Evolutionary conservation across 2,797 vertebrate species (phyloP), one percentile per base, ranked within the genome.

Genomic region (Sebastes miniatus): DNA sequence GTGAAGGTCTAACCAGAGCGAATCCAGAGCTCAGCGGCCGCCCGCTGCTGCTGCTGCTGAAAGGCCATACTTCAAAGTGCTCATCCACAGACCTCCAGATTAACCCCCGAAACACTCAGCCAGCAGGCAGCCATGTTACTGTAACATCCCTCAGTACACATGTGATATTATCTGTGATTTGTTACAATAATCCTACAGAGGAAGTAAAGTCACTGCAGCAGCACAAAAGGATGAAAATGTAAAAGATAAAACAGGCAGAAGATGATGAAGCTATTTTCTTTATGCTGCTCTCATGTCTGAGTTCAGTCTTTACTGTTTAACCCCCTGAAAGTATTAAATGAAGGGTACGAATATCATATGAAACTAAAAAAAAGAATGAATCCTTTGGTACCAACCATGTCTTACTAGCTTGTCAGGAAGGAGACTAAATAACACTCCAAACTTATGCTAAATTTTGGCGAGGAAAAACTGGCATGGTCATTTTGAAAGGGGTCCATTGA

Each of bases 1-100:
- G 95, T 95, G 90, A 96, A 95, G 94, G 94, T 96, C 94, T 86
- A 94, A 95, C 94, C 93, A 89, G 92, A 96, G 95, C 94, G 91
- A 96, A 96, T 96, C 92, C 88, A 89, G 92, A 92, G 90, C 93
- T 93, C 93, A 92, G 94, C 88, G 93, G 93, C 95, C 95, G 94
- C 95, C 95, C 90, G 94, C 92, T 95, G 93, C 93, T 89, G 92
- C 93, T 94, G 92, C 93, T 94, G 93, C 91, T 89, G 93, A 96
- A 94, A 95, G 89, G 90, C 80, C 92, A 87, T 87, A 89, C 91
- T 91, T 91, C 89, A 94, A 95, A 95, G 90, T 89, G 89, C 87
- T 93, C 89, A 91, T 94, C 92, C 89, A 64, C 31, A 73, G 83
- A 92, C 85, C 85, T 88, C 87, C 69, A 56, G 62, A 75, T 79